Percentiles rank a stretch among this genome's conserved stretches.
Evolutionary conservation across 2,888 invertebrate species (phyloP).

Genomic region (Pogonocherus hispidulus): DNA sequence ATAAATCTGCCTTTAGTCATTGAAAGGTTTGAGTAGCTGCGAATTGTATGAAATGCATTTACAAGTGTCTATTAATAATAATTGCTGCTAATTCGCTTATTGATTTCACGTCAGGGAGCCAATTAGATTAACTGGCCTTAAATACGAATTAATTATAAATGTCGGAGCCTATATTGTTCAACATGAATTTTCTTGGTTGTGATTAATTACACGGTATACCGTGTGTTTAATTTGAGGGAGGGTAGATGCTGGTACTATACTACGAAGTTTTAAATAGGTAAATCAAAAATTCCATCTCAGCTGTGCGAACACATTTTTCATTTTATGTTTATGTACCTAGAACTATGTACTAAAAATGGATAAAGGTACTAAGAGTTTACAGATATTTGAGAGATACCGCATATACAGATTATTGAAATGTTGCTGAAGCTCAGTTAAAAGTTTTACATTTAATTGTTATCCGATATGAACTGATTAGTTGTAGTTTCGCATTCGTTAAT

Average conservation of each 20-base stretch:
- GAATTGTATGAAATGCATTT: conserved; percentile 1
- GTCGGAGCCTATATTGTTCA: background rate
- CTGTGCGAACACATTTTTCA: too few relatives aligned
- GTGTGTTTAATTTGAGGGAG: background rate
- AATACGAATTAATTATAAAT: conserved; percentile 4
- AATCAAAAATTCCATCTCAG: too few relatives aligned
- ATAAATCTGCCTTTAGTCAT: too few relatives aligned
- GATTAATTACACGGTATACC: background rate
- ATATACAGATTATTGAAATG: too few relatives aligned
- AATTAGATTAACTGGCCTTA: background rate
- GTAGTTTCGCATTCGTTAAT: conserved; percentile 33
- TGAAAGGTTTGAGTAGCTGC: background rate
- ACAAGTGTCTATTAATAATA: conserved; percentile 5
- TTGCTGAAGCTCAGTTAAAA: too few relatives aligned
- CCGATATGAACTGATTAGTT: conserved; percentile 22
- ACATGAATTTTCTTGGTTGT: background rate
- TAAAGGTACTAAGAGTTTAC: too few relatives aligned
- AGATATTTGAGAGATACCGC: too few relatives aligned
- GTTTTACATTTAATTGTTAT: conserved; percentile 21
- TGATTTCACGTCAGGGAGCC: background rate
- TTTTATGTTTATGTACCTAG: too few relatives aligned
- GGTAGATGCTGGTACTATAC: too few relatives aligned
- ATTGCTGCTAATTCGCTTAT: conserved; percentile 2
- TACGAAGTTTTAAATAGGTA: too few relatives aligned
- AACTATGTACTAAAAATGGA: too few relatives aligned